These are phyloP conservation scores for Poeciliopsis paucimaculata DNA, from an alignment of 2,797 vertebrate genomes.

Conservation along the genomic window DNA sequence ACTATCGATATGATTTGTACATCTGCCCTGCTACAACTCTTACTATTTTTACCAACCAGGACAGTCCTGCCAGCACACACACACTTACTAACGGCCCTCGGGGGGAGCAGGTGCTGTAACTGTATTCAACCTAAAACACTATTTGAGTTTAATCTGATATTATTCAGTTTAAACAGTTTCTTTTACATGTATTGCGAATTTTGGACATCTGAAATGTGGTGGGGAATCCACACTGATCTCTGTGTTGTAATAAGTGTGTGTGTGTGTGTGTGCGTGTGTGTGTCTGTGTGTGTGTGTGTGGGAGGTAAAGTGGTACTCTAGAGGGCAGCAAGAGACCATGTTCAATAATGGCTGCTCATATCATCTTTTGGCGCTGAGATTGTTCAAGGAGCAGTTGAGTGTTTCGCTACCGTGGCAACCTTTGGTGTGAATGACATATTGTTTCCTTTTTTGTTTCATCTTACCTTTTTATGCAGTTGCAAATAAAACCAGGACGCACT, in stretches of 20 bases:
- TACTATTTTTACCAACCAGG: slow-evolving; percentile 3
- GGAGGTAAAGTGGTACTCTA: slow-evolving; percentile 63
- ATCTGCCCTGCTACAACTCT: not conserved
- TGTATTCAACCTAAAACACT: not conserved
- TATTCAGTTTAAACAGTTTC: not conserved
- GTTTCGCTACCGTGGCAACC: not conserved
- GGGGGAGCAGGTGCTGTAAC: not conserved
- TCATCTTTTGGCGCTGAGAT: slow-evolving; percentile 4
- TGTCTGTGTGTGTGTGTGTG: slow-evolving; percentile 7
- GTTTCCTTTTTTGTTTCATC: slow-evolving; percentile 8
- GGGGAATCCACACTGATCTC: not conserved
- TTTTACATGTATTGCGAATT: slow-evolving; percentile 39
- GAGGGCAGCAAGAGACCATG: slow-evolving; percentile 79
- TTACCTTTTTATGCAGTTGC: slow-evolving; percentile 8
- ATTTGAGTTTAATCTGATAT: not conserved
- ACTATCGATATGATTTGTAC: not conserved
- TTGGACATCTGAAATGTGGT: slow-evolving; percentile 39
- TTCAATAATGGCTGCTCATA: slow-evolving; percentile 25
- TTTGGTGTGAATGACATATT: not conserved
- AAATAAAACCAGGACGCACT: not conserved
- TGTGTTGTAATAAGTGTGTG: not conserved
- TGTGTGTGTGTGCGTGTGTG: slow-evolving; percentile 7
- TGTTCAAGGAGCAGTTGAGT: not conserved
- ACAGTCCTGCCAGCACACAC: slow-evolving; percentile 1
- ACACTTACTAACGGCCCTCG: not conserved